phyloP scores from a whole-genome alignment of 1,140 invertebrate genomes.

The Hydropsyche tenuis region DNA sequence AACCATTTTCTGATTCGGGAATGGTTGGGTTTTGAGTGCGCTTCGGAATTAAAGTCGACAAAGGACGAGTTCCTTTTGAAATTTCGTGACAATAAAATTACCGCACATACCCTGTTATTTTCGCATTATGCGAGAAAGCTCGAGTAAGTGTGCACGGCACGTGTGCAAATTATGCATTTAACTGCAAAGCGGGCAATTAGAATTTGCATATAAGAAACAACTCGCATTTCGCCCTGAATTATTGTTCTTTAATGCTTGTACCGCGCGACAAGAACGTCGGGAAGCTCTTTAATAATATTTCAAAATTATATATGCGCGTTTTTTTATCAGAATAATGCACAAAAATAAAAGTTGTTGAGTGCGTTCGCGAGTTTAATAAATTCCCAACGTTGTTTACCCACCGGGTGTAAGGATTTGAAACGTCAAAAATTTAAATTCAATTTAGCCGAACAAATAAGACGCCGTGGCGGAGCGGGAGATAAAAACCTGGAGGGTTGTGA shows the following conservation, averaged over 20 bases:
- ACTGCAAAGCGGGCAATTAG: not conserved
- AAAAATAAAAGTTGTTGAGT: not conserved
- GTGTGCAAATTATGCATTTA: not conserved
- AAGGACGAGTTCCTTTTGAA: too few species aligned
- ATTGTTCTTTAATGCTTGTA: not conserved
- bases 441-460: slow-evolving; percentile 49
- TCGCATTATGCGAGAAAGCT: not conserved
- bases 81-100: too few species aligned
- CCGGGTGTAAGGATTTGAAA: slow-evolving; percentile 2
- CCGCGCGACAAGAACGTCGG: not conserved
- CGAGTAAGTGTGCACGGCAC: too few species aligned
- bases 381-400: not conserved
- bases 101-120: too few species aligned
- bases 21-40: too few species aligned
- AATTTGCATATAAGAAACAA: not conserved
- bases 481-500: slow-evolving; percentile 7
- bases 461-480: slow-evolving; percentile 25
- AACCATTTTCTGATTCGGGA: too few species aligned
- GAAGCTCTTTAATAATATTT: not conserved
- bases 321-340: not conserved
- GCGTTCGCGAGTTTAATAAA: not conserved
- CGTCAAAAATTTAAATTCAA: slow-evolving; percentile 50
- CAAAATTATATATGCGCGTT: not conserved
- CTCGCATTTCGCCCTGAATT: not conserved
- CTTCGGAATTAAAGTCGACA: too few species aligned